Conservation (phyloP, 1,140 invertebrate genomes). For the Acyrthosiphon pisum region DNA sequence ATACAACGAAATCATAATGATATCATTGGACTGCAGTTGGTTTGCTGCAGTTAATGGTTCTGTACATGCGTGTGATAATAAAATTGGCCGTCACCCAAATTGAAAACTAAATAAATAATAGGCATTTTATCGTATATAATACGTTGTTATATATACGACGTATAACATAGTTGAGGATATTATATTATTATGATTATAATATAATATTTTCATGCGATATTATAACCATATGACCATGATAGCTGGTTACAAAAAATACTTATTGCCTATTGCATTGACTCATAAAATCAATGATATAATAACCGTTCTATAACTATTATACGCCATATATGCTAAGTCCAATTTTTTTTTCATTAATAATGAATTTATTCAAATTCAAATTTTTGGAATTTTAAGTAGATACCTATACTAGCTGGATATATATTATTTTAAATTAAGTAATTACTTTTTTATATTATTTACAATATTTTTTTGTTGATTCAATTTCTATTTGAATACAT, state of each 20-base stretch:
- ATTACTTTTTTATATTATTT: not conserved
- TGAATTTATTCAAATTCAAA: not conserved
- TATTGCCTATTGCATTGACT: not conserved
- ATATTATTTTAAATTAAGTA: not conserved
- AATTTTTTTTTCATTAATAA: not conserved
- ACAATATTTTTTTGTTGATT: not conserved
- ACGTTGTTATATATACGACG: not conserved
- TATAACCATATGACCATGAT: not conserved
- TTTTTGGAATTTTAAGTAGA: not conserved
- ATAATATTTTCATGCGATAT: not conserved
- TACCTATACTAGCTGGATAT: too few species aligned
- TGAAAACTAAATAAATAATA: not conserved
- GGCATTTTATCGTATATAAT: not conserved
- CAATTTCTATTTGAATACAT: too few species aligned
- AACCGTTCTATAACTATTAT: not conserved
- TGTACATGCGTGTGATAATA: not conserved
- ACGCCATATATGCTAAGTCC: not conserved
- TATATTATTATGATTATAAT: not conserved
- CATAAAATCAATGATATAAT: not conserved
- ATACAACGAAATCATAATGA: too few species aligned
- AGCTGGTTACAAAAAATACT: not conserved
- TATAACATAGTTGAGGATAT: not conserved
- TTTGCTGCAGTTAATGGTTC: not conserved
- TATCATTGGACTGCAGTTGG: not conserved
- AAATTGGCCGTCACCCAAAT: not conserved